Percentiles rank a stretch among this genome's conserved stretches.
phyloP scores from a whole-genome alignment of 2,797 vertebrate genomes.

The Austrolebias charrua region DNA sequence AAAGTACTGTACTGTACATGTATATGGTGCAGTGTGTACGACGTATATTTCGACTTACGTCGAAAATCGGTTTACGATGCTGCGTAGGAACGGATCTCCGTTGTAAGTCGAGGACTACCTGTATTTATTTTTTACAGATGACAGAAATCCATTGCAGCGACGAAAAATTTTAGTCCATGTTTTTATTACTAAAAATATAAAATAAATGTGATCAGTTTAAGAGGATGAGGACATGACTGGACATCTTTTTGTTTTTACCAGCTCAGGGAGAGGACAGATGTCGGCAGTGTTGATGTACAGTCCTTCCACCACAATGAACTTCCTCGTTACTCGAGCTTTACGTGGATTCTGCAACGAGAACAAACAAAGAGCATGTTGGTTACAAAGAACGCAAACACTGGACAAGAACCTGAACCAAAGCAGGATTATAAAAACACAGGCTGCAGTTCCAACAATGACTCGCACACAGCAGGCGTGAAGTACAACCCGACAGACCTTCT shows the following conservation, averaged over 20 bases:
- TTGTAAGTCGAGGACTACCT: no score
- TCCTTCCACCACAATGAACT: conserved; percentile 93
- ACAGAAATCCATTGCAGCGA: no score
- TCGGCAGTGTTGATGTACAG: conserved; percentile 94
- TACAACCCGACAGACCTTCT: conserved; percentile 80
- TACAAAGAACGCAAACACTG: background rate
- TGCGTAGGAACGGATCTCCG: no score
- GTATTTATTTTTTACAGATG: no score
- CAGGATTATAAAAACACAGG: background rate
- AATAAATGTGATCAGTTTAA: no score
- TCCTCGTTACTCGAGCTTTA: conserved; percentile 92
- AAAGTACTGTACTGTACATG: no score
- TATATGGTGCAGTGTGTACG: no score
- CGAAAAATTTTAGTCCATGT: no score
- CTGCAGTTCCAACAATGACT: background rate
- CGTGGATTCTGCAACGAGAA: conserved; percentile 87
- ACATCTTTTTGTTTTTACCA: conserved; percentile 78
- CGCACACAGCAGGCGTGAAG: background rate
- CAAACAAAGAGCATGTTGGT: background rate
- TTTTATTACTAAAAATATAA: no score
- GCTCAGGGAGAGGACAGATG: conserved; percentile 91
- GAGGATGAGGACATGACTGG: no score
- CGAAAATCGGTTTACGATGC: no score
- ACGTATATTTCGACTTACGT: no score
- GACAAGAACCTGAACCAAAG: background rate